These are phyloP conservation scores for Porphyrio hochstetteri DNA, from an alignment of 2,113 vertebrate species.

Conservation along the genomic window DNA sequence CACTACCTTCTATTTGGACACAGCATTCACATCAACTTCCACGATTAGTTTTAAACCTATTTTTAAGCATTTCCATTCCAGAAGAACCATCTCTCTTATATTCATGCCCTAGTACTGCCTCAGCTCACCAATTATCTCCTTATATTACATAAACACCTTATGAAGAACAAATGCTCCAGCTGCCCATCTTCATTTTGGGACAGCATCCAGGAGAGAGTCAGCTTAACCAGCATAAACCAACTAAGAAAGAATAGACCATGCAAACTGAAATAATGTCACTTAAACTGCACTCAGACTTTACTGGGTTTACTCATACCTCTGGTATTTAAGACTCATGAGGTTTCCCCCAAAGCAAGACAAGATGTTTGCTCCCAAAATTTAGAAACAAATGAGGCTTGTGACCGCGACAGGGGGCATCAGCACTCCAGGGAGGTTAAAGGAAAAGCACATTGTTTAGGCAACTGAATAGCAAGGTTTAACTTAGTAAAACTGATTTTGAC, in stretches of 20 bases:
- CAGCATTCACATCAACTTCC: background rate
- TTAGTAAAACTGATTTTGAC: background rate
- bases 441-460: background rate
- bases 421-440: background rate
- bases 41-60: background rate
- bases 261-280: background rate
- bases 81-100: background rate
- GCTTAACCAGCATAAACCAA: background rate
- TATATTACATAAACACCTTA: background rate
- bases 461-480: background rate
- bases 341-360: background rate
- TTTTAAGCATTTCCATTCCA: background rate
- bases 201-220: background rate
- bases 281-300: background rate
- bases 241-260: background rate
- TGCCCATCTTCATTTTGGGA: background rate
- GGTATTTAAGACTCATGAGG: background rate
- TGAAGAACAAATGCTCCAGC: background rate
- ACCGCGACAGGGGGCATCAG: background rate
- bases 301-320: background rate
- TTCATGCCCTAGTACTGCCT: background rate
- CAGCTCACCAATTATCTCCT: background rate
- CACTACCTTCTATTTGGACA: background rate
- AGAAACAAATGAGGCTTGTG: background rate
- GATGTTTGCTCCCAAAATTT: background rate